Conservation (phyloP, 2,888 invertebrate species). For the Myathropa florea region DNA sequence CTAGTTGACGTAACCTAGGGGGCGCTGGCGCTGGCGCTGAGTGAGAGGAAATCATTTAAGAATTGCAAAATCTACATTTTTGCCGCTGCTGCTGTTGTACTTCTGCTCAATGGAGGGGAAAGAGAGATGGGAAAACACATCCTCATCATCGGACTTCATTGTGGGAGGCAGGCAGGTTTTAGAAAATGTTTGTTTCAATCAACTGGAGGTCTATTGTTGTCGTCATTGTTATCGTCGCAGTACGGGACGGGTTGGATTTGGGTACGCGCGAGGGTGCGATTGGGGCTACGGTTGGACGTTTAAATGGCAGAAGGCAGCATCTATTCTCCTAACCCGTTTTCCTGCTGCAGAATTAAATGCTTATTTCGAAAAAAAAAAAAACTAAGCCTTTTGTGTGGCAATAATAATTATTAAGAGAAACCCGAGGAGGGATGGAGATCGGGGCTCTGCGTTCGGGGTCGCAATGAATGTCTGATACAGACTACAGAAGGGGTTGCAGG, state of each 20-base stretch:
- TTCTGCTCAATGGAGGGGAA: background rate
- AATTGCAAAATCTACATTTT: conserved; percentile 54
- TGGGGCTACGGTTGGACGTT: background rate
- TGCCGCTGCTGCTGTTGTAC: background rate
- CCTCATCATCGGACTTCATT: conserved; percentile 32
- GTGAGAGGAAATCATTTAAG: conserved; percentile 3
- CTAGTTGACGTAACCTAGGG: conserved; percentile 8
- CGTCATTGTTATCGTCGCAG: conserved; percentile 38
- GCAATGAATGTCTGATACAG: conserved; percentile 5
- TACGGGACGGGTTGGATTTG: background rate
- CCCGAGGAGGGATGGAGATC: background rate
- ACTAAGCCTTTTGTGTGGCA: conserved; percentile 36
- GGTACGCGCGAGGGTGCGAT: background rate
- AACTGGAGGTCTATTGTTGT: conserved; percentile 54
- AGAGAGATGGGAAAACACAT: conserved; percentile 15
- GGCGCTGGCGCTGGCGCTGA: background rate
- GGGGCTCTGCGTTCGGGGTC: background rate
- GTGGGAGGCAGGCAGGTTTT: background rate
- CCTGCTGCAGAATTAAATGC: conserved; percentile 25
- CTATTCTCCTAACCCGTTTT: background rate
- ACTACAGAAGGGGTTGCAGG: background rate
- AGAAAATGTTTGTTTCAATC: conserved; percentile 47
- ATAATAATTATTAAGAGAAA: conserved; percentile 15
- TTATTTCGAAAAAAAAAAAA: conserved; percentile 16
- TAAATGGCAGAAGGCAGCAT: conserved; percentile 16